Base-by-base conservation (phyloP, 2,113 vertebrate species). In the Antennarius striatus region DNA sequence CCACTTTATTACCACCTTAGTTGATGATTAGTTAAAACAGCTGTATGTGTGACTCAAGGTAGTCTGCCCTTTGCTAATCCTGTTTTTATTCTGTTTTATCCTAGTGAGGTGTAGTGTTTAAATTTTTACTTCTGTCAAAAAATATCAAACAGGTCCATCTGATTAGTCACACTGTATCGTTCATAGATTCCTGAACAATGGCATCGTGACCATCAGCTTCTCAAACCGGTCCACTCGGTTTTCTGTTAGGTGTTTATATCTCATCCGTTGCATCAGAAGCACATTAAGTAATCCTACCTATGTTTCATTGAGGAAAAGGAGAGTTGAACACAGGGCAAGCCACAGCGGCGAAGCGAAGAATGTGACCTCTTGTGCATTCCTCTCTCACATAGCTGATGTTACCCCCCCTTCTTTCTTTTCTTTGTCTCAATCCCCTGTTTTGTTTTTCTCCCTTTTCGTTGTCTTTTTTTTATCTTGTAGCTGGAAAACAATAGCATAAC, bases 301-400 rank as follows among this genome's bases (percentile, higher is more conserved):
- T 86, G 86, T 84, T 83, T 66, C 75, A 56, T n/a, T n/a, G 32
- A 46, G 55, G 28, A 22, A 50, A 50, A 67, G 74, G 62, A 68
- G 79, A 83, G 86, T 81, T 83, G 72, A 89, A 83, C 73, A 78
- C 6, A 46, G 82, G 84, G 77, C 79, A 87, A 85, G 80, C 85
- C 79, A 79, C 80, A 86, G 85, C 86, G 86, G 79, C 75, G 45
- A 62, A 88, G 80, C 76, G 70, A 88, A 88, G 87, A 89, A 92
- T 91, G 89, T 86, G 84, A 90, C 85, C 84, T 87, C 86, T 77
- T 85, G 72, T 77, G 79, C 88, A 90, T 91, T 91, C 88, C 85
- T 82, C 83, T 87, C 84, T 87, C 77, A 82, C 89, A 89, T 86
- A 81, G 84, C 81, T 89, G 79, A 79, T 85, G 83, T 67, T 82